phyloP scores from a whole-genome alignment of 1,140 invertebrate species.

The Diorhabda carinulata region DNA sequence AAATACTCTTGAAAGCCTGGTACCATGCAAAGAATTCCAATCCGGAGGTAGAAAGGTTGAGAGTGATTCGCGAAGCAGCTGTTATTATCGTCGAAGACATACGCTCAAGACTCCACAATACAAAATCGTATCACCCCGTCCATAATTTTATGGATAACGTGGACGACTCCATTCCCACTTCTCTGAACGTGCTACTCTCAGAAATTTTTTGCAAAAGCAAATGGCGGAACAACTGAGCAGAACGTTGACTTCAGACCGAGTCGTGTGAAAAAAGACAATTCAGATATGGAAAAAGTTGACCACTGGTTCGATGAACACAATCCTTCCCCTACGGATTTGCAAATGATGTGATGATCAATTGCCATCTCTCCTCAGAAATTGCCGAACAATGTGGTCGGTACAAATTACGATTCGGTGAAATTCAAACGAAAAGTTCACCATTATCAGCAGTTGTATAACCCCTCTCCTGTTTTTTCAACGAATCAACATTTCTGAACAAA shows the following conservation, averaged over 20 bases:
- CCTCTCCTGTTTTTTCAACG: too few relatives aligned
- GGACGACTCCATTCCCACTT: conserved; percentile 37
- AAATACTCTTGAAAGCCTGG: conserved; percentile 31
- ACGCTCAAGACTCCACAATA: conserved; percentile 37
- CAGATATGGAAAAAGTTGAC: conserved; percentile 3
- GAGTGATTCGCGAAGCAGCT: conserved; percentile 42
- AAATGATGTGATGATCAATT: too few relatives aligned
- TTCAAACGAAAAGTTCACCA: conserved; percentile 3
- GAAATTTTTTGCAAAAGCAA: too few relatives aligned
- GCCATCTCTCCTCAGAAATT: not conserved
- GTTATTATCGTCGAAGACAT: conserved; percentile 46
- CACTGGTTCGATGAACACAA: conserved; percentile 3
- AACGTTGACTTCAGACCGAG: not conserved
- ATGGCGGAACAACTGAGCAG: conserved; percentile 3
- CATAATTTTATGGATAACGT: conserved; percentile 31
- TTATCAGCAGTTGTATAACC: too few relatives aligned
- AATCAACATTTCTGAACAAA: too few relatives aligned
- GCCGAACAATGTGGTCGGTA: conserved; percentile 7
- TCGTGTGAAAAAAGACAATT: conserved; percentile 1
- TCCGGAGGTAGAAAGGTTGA: conserved; percentile 33
- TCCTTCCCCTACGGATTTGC: too few relatives aligned
- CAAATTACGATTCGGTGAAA: conserved; percentile 3
- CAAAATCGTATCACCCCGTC: conserved; percentile 39
- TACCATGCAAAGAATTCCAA: conserved; percentile 34
- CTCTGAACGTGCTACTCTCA: conserved; percentile 1